Conservation (phyloP, 1,140 invertebrate species). For the Drosophila ananassae region DNA sequence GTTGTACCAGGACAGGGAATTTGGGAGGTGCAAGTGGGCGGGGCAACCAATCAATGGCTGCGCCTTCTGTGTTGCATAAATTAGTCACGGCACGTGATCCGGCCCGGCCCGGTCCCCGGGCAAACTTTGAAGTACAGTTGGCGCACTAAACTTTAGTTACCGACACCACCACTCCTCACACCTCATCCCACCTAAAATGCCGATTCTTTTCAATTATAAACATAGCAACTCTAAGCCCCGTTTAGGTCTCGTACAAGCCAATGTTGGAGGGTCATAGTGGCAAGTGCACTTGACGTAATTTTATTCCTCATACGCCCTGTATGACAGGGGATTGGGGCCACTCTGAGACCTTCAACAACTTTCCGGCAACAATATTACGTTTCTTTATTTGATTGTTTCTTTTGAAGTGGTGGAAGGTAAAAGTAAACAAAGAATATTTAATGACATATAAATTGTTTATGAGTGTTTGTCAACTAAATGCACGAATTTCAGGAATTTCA, state of each 20-base stretch:
- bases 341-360: background rate
- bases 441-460: background rate
- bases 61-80: conserved; percentile 78
- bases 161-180: background rate
- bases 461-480: background rate
- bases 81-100: conserved; percentile 73
- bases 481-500: no score
- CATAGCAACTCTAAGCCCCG: conserved; percentile 31
- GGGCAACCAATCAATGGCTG: conserved; percentile 70
- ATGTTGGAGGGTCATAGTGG: conserved; percentile 25
- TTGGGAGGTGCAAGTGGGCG: background rate
- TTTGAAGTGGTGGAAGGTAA: background rate
- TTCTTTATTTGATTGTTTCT: conserved; percentile 1
- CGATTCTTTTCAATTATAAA: conserved; percentile 63
- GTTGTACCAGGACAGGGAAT: conserved; percentile 28
- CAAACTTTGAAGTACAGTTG: conserved; percentile 72
- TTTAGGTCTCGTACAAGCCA: conserved; percentile 30
- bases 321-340: conserved; percentile 8
- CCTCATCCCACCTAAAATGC: conserved; percentile 15
- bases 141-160: conserved; percentile 42
- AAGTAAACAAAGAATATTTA: background rate
- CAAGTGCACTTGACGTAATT: conserved; percentile 12
- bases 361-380: background rate
- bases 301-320: conserved; percentile 66
- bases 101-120: conserved; percentile 12